Percentiles rank a stretch among this genome's conserved stretches.
Conservation (phyloP, 2,797 vertebrate genomes). For the Rhincodon typus region DNA sequence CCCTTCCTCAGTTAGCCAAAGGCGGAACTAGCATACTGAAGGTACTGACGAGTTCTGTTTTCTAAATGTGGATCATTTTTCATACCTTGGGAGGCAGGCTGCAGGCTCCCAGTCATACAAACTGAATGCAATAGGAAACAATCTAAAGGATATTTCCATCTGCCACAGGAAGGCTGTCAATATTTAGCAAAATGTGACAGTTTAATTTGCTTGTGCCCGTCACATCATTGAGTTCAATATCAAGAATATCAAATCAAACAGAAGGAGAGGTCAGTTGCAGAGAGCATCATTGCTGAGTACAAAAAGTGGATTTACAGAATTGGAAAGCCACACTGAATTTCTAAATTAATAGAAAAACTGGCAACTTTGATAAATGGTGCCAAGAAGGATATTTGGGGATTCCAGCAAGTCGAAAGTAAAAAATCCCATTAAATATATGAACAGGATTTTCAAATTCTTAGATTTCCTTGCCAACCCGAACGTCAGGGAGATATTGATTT, state of each 20-base stretch:
- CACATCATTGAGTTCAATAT: background rate
- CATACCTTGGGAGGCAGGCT: background rate
- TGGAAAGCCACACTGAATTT: background rate
- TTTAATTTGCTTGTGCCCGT: background rate
- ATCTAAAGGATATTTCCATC: background rate
- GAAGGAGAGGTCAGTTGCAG: background rate
- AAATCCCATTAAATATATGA: background rate
- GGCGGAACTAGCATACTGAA: too few relatives aligned
- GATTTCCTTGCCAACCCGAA: background rate
- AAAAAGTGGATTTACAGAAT: background rate
- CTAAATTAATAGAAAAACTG: background rate
- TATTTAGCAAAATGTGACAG: background rate
- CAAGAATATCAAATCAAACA: background rate
- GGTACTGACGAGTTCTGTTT: too few relatives aligned
- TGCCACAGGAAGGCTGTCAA: background rate
- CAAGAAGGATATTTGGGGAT: background rate
- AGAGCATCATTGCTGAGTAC: background rate
- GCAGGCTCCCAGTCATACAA: background rate
- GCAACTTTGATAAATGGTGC: background rate
- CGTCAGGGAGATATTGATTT: background rate
- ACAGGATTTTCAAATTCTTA: background rate
- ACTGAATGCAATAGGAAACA: background rate
- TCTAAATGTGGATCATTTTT: too few relatives aligned
- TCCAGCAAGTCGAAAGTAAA: background rate
- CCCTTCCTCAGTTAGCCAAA: too few relatives aligned